Conservation (phyloP, 2,888 invertebrate genomes). For the Dichetophora obliterata region DNA sequence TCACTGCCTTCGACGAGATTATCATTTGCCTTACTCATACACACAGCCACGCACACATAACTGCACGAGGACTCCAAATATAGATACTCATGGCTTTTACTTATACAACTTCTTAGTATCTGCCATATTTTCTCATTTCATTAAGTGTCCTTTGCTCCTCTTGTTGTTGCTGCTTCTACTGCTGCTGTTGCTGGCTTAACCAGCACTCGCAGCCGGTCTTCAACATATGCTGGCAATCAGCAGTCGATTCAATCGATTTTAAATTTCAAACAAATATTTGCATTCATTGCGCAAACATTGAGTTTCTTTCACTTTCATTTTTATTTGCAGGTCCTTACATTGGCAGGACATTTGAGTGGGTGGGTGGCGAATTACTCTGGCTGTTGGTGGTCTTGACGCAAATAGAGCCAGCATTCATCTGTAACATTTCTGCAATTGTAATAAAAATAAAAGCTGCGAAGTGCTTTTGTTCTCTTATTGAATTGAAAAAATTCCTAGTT, state of each 20-base stretch:
- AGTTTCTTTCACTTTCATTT: constrained; percentile 9
- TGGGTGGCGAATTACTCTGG: background rate
- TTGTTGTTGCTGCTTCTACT: background rate
- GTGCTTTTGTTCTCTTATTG: background rate
- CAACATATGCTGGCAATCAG: constrained; percentile 21
- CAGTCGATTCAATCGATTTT: constrained; percentile 24
- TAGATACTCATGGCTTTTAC: too few relatives aligned
- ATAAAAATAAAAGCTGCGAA: background rate
- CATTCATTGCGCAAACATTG: constrained; percentile 33
- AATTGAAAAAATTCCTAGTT: background rate
- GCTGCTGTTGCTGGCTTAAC: background rate
- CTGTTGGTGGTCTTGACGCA: background rate
- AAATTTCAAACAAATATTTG: constrained; percentile 34
- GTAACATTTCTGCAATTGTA: background rate
- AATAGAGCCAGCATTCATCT: background rate
- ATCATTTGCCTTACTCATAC: too few relatives aligned
- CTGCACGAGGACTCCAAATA: too few relatives aligned
- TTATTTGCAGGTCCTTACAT: constrained; percentile 5
- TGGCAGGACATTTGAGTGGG: background rate
- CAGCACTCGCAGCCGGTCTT: background rate
- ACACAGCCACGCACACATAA: too few relatives aligned
- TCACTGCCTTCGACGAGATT: too few relatives aligned
- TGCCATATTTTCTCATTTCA: too few relatives aligned
- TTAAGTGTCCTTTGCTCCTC: too few relatives aligned
- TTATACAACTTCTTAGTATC: too few relatives aligned